Evolutionary conservation across 2,797 vertebrate genomes (phyloP), one percentile per base, ranked within the genome.

Genomic region (Cheirogaleus major): DNA sequence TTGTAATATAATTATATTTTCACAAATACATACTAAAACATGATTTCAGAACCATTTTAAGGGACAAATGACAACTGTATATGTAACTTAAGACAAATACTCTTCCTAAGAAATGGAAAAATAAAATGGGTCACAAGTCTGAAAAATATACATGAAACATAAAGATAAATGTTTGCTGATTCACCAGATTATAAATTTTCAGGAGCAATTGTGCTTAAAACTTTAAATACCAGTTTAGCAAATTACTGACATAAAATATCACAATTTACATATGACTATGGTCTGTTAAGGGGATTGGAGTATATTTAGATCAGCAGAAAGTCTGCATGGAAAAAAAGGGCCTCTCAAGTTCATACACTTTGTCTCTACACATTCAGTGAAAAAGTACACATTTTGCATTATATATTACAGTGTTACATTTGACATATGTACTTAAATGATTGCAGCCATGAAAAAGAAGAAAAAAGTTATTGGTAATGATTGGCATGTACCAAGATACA

Each of bases 171-270:
- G 52, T 97, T 95, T 95, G 48, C 80, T 94, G 55, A 95, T 91
- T 91, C 30, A 91, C 70, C 27, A 72, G 67, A 57, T 93, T n/a
- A 12, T 95, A 96, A 75, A 96, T 97, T 97, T 93, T 91, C 69
- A 83, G 93, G 69, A 93, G 69, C 52, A 93, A 7, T 94, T 95
- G 43, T 84, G 63, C 63, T 91, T 81, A 91, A 96, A 94, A 86
- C 8, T 95, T 95, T 88, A 96, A 96, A 92, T 95, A 95, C 52
- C 81, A 95, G 52, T 93, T 78, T 87, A 88, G 55, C 32, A 93
- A 96, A 96, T 95, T 91, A 86, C 38, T 50, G 43, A 4, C 75
- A 94, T 83, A 91, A 95, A 95, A 95, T 93, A 93, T 35, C 57
- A 95, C 41, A 85, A 82, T 97, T 97, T 92, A 59, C 92, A 92